A percentile compares a stretch with the other conserved stretches of the same genome.
These are phyloP conservation scores for Drosophila borealis DNA, from an alignment of 2,888 invertebrate genomes.

Conservation along the genomic window DNA sequence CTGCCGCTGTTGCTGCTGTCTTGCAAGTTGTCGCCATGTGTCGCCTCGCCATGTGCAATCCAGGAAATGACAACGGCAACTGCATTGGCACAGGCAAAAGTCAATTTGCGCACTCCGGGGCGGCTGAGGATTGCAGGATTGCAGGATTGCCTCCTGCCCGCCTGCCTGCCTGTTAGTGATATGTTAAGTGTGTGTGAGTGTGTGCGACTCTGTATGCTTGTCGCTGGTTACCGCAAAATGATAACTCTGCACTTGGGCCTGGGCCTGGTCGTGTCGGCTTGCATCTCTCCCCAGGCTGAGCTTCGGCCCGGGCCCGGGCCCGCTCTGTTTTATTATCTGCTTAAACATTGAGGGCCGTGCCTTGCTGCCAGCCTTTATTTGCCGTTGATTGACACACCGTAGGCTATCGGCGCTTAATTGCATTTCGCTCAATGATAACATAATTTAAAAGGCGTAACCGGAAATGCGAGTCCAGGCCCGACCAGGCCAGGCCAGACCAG, in stretches of 20 bases:
- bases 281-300: slow-evolving; percentile 13
- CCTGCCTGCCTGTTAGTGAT: slow-evolving; percentile 31
- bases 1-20: slow-evolving; percentile 46
- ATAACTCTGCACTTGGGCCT: slow-evolving; percentile 68
- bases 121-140: slow-evolving; percentile 41
- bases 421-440: slow-evolving; percentile 81
- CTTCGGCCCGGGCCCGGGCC: not conserved
- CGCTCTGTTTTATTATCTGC: slow-evolving; percentile 61
- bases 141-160: slow-evolving; percentile 9
- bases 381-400: slow-evolving; percentile 79
- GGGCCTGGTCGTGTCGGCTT: slow-evolving; percentile 43
- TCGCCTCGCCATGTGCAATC: slow-evolving; percentile 72
- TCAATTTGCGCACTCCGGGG: slow-evolving; percentile 75
- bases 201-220: slow-evolving; percentile 31
- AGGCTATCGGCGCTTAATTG: slow-evolving; percentile 82
- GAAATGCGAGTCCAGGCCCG: slow-evolving; percentile 47
- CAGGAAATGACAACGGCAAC: slow-evolving; percentile 80
- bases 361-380: slow-evolving; percentile 57
- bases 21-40: slow-evolving; percentile 80
- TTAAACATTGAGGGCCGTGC: slow-evolving; percentile 59
- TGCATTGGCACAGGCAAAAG: slow-evolving; percentile 78
- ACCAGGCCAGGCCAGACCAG: slow-evolving; percentile 4
- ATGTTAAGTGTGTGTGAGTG: slow-evolving; percentile 42
- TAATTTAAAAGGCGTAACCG: slow-evolving; percentile 73
- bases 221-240: slow-evolving; percentile 69